Evolutionary conservation across 2,113 vertebrate species (phyloP).

Genomic region (Equus przewalskii): DNA sequence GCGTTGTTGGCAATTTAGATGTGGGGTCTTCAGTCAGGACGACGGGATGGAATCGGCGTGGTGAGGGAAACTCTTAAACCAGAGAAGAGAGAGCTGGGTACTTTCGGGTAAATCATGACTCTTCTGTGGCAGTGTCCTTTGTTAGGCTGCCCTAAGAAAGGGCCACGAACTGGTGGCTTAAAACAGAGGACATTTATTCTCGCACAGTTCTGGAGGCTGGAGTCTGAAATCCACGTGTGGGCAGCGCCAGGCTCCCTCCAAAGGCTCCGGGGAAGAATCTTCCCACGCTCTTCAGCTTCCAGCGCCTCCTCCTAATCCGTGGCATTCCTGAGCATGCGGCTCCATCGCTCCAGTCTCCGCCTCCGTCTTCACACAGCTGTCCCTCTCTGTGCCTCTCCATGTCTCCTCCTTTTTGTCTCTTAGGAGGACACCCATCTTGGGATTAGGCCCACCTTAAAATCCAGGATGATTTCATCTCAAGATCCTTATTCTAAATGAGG

Average conservation of each 20-base stretch:
- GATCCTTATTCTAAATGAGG: background rate
- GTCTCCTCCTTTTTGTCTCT: background rate
- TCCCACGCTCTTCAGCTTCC: background rate
- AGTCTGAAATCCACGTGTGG: background rate
- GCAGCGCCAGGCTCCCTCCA: rapidly evolving
- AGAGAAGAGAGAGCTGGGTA: background rate
- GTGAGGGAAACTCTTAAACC: background rate
- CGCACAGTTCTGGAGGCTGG: background rate
- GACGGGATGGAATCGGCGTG: rapidly evolving
- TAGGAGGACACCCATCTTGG: background rate
- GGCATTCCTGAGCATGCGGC: rapidly evolving
- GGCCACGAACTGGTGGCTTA: rapidly evolving
- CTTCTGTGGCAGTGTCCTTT: background rate
- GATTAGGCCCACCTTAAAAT: background rate
- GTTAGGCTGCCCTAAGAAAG: background rate
- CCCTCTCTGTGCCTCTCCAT: background rate
- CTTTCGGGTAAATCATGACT: background rate
- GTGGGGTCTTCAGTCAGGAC: background rate
- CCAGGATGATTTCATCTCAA: background rate
- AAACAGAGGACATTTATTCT: background rate
- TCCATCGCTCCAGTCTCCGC: background rate
- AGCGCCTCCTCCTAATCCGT: background rate
- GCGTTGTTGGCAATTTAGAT: background rate
- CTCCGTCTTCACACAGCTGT: background rate
- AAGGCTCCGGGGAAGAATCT: background rate